A percentile compares a stretch with the other conserved stretches of the same genome.
phyloP scores from a whole-genome alignment of 2,888 invertebrate genomes.

The Zygaena filipendulae region DNA sequence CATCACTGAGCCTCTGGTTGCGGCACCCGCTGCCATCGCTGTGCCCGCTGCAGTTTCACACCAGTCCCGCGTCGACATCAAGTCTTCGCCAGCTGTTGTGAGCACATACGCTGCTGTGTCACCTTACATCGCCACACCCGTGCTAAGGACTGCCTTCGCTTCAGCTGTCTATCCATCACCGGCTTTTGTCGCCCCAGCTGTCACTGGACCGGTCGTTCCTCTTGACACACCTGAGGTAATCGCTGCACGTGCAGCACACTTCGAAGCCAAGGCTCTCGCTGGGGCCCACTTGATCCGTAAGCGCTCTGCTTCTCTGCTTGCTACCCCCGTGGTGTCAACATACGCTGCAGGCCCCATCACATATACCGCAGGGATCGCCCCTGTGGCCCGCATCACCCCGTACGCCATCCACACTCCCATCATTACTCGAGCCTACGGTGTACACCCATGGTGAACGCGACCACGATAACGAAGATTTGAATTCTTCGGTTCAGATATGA shows the following conservation, averaged over 20 bases:
- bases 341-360: conserved; percentile 28
- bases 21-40: conserved; percentile 23
- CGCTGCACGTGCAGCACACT: conserved; percentile 48
- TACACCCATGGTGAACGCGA: conserved; percentile 45
- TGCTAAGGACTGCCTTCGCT: conserved; percentile 19
- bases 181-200: conserved; percentile 14
- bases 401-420: conserved; percentile 29
- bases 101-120: conserved; percentile 28
- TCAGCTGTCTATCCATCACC: conserved; percentile 9
- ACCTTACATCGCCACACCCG: too few relatives aligned
- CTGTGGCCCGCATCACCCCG: conserved; percentile 20
- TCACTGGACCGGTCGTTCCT: conserved; percentile 31
- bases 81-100: conserved; percentile 42
- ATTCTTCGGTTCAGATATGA: conserved; percentile 36
- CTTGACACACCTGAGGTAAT: conserved; percentile 48
- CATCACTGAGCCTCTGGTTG: conserved; percentile 25
- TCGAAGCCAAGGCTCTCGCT: conserved; percentile 43
- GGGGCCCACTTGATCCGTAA: conserved; percentile 46
- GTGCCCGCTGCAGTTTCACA: conserved; percentile 37
- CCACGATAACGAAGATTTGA: conserved; percentile 29
- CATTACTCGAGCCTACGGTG: conserved; percentile 37
- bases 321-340: conserved; percentile 30
- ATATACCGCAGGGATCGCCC: conserved; percentile 31
- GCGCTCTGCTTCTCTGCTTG: conserved; percentile 35
- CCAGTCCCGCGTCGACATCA: conserved; percentile 45